Evolutionary conservation across 2,113 vertebrate species (phyloP).

Genomic region (Setophaga coronata): DNA sequence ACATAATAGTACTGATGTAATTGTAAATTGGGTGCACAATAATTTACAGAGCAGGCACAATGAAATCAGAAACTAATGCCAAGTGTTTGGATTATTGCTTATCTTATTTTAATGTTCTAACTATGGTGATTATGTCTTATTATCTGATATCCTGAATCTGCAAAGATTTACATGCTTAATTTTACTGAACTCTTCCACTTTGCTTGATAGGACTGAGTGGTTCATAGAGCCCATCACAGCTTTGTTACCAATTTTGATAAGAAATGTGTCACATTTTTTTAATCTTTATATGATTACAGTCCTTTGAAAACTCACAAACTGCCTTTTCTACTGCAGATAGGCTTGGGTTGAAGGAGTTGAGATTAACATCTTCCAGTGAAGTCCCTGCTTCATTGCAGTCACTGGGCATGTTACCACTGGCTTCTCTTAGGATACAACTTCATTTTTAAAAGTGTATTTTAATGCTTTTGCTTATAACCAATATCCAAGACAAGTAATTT

Average conservation of each 20-base stretch:
- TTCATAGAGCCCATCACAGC: background rate
- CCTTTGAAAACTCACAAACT: background rate
- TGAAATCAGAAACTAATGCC: constrained; percentile 10
- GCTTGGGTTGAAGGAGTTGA: background rate
- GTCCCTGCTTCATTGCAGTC: background rate
- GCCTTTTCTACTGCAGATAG: background rate
- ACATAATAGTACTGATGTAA: constrained; percentile 38
- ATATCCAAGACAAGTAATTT: background rate
- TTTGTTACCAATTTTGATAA: background rate
- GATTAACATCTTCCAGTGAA: background rate
- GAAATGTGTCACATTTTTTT: background rate
- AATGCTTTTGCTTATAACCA: background rate
- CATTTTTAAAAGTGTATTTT: background rate
- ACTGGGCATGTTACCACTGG: background rate
- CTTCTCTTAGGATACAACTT: background rate
- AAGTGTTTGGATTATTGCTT: background rate
- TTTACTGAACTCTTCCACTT: background rate
- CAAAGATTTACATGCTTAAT: background rate
- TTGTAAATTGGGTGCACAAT: background rate
- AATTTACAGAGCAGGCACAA: constrained; percentile 2
- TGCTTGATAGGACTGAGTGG: background rate
- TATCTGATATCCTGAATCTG: background rate
- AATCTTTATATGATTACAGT: background rate
- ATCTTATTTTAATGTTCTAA: constrained; percentile 14
- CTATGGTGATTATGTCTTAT: background rate